Conservation (phyloP, 2,888 invertebrate genomes). For the Pyrochroa serraticornis region DNA sequence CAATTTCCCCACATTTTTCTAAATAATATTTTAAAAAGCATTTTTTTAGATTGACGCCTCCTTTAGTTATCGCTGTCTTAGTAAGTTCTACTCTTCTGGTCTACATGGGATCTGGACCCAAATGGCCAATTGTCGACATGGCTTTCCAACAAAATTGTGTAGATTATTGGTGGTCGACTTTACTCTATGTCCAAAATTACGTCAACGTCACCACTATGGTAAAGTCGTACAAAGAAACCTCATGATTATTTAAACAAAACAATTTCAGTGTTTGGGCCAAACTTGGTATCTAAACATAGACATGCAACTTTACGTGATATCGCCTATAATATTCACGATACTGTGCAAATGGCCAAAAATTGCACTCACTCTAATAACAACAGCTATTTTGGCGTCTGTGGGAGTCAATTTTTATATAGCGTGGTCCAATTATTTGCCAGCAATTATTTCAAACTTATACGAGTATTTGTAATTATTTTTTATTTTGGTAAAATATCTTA, state of each 20-base stretch:
- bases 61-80: conserved; percentile 57
- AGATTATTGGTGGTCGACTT: conserved; percentile 45
- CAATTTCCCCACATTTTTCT: too few species aligned
- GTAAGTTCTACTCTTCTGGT: conserved; percentile 57
- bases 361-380: conserved; percentile 28
- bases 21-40: too few species aligned
- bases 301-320: conserved; percentile 63
- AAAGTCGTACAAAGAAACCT: neutral
- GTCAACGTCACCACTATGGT: conserved; percentile 34
- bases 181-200: conserved; percentile 47
- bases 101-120: conserved; percentile 60
- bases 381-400: conserved; percentile 33
- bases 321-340: conserved; percentile 60
- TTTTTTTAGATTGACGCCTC: conserved; percentile 59
- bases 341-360: conserved; percentile 54
- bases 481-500: too few species aligned
- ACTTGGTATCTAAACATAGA: conserved; percentile 67
- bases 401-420: conserved; percentile 36
- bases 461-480: conserved; percentile 18
- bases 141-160: conserved; percentile 38
- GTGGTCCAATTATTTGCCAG: conserved; percentile 36
- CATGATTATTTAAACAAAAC: conserved; percentile 1
- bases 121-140: conserved; percentile 52
- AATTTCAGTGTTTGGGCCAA: conserved; percentile 60
- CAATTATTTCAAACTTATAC: conserved; percentile 36